A percentile compares a stretch with the other conserved stretches of the same genome.
Evolutionary conservation across 2,797 vertebrate genomes (phyloP).

Genomic region (Emydoidea blandingii): DNA sequence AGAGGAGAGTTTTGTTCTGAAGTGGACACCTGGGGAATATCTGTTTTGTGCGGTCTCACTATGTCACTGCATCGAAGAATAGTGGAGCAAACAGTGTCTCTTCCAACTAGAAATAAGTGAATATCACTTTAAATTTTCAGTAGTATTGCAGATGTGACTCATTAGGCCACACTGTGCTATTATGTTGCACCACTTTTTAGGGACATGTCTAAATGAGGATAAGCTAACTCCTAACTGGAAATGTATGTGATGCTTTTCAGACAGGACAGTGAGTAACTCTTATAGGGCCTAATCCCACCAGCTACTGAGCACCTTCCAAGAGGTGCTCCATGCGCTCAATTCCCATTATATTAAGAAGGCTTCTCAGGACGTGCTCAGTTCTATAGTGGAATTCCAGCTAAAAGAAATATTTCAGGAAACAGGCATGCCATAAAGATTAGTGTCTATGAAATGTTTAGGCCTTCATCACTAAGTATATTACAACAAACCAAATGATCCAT

Average conservation of each 20-base stretch:
- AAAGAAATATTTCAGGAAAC: neutral
- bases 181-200: slow-evolving; percentile 29
- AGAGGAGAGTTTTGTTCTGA: slow-evolving; percentile 6
- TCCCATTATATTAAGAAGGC: neutral
- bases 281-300: neutral
- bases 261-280: slow-evolving; percentile 52
- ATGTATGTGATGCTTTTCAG: slow-evolving; percentile 30
- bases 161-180: slow-evolving; percentile 44
- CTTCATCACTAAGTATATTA: slow-evolving; percentile 12
- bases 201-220: slow-evolving; percentile 37
- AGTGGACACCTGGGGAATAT: slow-evolving; percentile 34
- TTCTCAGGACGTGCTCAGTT: neutral
- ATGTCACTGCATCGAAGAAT: slow-evolving; percentile 58
- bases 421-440: neutral
- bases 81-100: slow-evolving; percentile 56
- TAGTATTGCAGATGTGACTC: slow-evolving; percentile 45
- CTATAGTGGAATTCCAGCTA: neutral
- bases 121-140: slow-evolving; percentile 26
- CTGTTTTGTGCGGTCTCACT: slow-evolving; percentile 20
- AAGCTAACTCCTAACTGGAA: slow-evolving; percentile 42
- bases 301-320: neutral
- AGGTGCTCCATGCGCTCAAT: neutral
- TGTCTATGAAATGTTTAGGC: slow-evolving; percentile 11
- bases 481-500: neutral
- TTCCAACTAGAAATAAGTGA: slow-evolving; percentile 39